Conservation (phyloP, 53 echinoderm and acorn worm species). For the Actinopyga echinites region DNA sequence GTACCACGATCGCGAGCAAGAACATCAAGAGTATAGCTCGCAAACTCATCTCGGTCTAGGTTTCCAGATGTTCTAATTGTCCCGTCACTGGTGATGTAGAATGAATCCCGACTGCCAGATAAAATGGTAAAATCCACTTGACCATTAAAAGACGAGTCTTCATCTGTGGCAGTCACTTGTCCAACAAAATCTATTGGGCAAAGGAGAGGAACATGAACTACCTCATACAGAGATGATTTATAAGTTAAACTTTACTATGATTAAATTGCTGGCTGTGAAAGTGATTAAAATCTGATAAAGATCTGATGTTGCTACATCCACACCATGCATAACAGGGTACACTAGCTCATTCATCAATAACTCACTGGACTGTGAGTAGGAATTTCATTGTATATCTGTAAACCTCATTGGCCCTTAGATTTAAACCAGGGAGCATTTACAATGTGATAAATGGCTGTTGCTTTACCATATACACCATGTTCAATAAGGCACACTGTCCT, state of each 20-base stretch:
- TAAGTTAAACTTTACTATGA: background rate
- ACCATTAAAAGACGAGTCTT: constrained; percentile 26
- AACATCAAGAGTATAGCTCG: constrained; percentile 43
- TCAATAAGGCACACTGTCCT: too few species aligned
- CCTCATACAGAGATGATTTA: background rate
- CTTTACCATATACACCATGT: too few species aligned
- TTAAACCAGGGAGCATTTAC: too few species aligned
- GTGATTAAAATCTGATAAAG: too few species aligned
- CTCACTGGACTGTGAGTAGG: too few species aligned
- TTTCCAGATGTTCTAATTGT: background rate
- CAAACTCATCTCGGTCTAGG: constrained; percentile 58
- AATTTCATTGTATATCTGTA: too few species aligned
- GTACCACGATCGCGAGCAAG: constrained; percentile 58
- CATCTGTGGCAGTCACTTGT: constrained; percentile 43
- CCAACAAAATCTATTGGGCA: constrained; percentile 4
- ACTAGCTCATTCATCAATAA: too few species aligned
- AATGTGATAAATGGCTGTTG: too few species aligned
- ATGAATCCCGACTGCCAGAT: constrained; percentile 21
- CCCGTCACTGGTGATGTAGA: constrained; percentile 38
- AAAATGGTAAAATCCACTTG: constrained; percentile 44
- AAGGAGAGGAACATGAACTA: background rate
- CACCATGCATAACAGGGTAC: too few species aligned
- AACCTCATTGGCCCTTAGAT: too few species aligned
- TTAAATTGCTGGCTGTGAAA: too few species aligned
- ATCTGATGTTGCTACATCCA: too few species aligned